A percentile compares a stretch with the other conserved stretches of the same genome.
These are phyloP conservation scores for Leptinotarsa lineolata DNA, from an alignment of 1,140 invertebrate genomes.

Conservation along the genomic window DNA sequence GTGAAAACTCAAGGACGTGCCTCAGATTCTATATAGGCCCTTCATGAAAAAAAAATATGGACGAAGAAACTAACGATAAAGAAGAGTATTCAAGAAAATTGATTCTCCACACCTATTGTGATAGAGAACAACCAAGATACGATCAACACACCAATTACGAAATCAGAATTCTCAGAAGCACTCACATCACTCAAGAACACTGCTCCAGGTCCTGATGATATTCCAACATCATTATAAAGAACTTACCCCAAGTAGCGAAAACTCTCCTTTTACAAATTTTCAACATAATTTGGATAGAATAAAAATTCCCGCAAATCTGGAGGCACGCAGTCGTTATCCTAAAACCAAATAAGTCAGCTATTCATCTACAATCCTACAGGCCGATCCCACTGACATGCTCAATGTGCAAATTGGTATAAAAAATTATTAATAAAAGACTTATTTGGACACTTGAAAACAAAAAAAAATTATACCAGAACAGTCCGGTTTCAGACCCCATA, in stretches of 20 bases:
- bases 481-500: constrained; percentile 30
- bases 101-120: constrained; percentile 1
- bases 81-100: constrained; percentile 24
- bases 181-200: constrained; percentile 10
- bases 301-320: constrained; percentile 16
- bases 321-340: constrained; percentile 12
- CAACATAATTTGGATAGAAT: constrained; percentile 14
- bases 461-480: constrained; percentile 26
- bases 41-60: no score
- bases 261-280: constrained; percentile 12
- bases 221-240: constrained; percentile 4
- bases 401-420: constrained; percentile 38
- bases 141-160: neutral
- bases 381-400: constrained; percentile 37
- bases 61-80: constrained; percentile 39
- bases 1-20: no score
- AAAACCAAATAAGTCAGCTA: constrained; percentile 1
- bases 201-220: constrained; percentile 17
- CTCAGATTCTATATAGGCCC: no score
- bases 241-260: neutral
- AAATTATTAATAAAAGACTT: constrained; percentile 37
- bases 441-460: constrained; percentile 30
- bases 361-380: constrained; percentile 12
- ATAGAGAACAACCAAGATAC: constrained; percentile 12
- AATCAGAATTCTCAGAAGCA: constrained; percentile 9